A percentile compares a stretch with the other conserved stretches of the same genome.
phyloP scores from a whole-genome alignment of 2,113 vertebrate genomes.

The Nerophis ophidion region DNA sequence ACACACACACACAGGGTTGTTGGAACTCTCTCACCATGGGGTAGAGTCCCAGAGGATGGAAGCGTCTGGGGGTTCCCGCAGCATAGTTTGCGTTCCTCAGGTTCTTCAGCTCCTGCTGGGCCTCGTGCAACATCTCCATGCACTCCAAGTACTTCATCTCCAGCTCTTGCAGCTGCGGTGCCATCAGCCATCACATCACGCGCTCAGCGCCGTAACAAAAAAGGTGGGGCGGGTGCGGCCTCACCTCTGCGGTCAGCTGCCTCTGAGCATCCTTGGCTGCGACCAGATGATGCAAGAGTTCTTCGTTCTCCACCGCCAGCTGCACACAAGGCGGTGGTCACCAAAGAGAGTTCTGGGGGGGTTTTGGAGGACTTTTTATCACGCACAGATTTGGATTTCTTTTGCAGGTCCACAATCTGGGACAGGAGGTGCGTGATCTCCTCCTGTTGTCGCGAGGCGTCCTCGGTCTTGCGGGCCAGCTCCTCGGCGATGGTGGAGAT shows the following conservation, averaged over 20 bases:
- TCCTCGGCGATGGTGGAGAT: slow-evolving; percentile 90
- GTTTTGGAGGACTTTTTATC: background rate
- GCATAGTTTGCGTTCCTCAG: slow-evolving; percentile 86
- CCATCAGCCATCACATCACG: background rate
- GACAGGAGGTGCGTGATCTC: slow-evolving; percentile 97
- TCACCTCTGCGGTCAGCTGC: slow-evolving; percentile 91
- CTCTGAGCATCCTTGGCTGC: slow-evolving; percentile 96
- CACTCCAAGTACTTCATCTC: slow-evolving; percentile 95
- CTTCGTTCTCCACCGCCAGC: slow-evolving; percentile 94
- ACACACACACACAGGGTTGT: background rate
- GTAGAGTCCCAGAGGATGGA: slow-evolving; percentile 85
- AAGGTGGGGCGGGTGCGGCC: background rate
- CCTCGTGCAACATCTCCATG: slow-evolving; percentile 97
- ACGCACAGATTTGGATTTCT: slow-evolving; percentile 91
- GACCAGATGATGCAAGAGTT: slow-evolving; percentile 88
- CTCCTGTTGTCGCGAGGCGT: slow-evolving; percentile 92
- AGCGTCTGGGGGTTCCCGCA: slow-evolving; percentile 81
- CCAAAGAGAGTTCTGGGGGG: background rate
- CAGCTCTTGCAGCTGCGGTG: slow-evolving; percentile 83
- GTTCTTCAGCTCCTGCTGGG: slow-evolving; percentile 96
- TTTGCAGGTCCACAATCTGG: slow-evolving; percentile 93
- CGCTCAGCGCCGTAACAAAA: too few relatives aligned
- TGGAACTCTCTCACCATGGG: slow-evolving; percentile 79
- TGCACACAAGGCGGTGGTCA: slow-evolving; percentile 46
- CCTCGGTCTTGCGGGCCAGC: slow-evolving; percentile 91